phyloP scores from a whole-genome alignment of 2,113 vertebrate species.

The Rhabdornis inornatus region DNA sequence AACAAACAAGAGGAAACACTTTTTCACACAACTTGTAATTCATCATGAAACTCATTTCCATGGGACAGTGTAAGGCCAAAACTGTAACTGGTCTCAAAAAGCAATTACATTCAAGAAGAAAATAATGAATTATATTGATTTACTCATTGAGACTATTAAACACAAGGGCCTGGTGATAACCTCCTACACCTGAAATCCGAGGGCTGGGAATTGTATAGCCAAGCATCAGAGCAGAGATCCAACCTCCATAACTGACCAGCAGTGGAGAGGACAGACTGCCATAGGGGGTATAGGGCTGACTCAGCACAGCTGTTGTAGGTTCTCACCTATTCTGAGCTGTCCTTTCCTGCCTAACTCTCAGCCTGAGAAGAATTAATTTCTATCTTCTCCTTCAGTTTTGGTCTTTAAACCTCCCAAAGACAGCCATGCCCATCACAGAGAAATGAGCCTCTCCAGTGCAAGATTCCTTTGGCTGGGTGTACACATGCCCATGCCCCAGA shows the following conservation, averaged over 20 bases:
- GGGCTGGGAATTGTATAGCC: background rate
- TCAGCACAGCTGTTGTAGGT: accelerated
- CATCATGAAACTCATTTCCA: background rate
- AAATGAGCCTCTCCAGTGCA: background rate
- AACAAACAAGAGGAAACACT: background rate
- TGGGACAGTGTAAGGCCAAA: background rate
- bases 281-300: background rate
- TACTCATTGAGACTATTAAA: background rate
- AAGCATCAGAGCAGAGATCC: background rate
- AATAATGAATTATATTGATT: background rate
- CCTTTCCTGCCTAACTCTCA: background rate
- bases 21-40: background rate
- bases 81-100: background rate
- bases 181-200: background rate
- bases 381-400: background rate
- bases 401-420: background rate
- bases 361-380: background rate
- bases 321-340: background rate
- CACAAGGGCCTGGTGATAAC: background rate
- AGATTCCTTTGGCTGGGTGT: background rate
- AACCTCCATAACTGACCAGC: accelerated
- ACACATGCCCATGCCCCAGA: background rate
- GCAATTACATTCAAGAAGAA: background rate
- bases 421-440: background rate
- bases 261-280: background rate